phyloP scores from a whole-genome alignment of 2,888 invertebrate genomes.

The Hypsopygia costalis region DNA sequence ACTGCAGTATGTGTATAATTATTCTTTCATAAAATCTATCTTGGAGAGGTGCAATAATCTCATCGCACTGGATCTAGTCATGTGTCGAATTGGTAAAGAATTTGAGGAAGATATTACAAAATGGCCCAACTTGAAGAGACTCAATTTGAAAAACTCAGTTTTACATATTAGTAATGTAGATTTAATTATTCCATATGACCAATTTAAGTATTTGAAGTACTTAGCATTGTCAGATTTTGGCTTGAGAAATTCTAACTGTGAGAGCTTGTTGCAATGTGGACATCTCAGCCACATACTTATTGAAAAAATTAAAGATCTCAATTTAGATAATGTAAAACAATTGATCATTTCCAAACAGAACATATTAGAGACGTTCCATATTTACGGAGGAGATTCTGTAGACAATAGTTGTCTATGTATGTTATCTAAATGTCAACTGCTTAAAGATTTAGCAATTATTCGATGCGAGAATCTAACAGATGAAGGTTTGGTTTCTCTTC shows the following conservation, averaged over 20 bases:
- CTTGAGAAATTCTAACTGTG: slow-evolving; percentile 48
- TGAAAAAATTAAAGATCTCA: slow-evolving; percentile 61
- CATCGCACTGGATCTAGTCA: slow-evolving; percentile 57
- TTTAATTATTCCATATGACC: slow-evolving; percentile 47
- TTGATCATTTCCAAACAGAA: slow-evolving; percentile 49
- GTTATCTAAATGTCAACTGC: slow-evolving; percentile 48
- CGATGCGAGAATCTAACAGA: slow-evolving; percentile 66
- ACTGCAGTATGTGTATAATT: slow-evolving; percentile 62
- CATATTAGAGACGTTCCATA: slow-evolving; percentile 50
- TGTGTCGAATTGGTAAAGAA: slow-evolving; percentile 59
- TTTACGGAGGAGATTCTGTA: slow-evolving; percentile 61
- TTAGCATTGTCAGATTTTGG: slow-evolving; percentile 67
- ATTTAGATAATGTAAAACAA: slow-evolving; percentile 45
- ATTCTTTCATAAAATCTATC: slow-evolving; percentile 46
- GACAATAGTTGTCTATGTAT: slow-evolving; percentile 52
- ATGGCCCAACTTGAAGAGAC: slow-evolving; percentile 55
- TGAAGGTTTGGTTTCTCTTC: slow-evolving; percentile 44
- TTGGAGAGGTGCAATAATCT: slow-evolving; percentile 53
- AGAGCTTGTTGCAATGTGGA: slow-evolving; percentile 48
- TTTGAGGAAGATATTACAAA: slow-evolving; percentile 49
- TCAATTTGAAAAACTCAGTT: slow-evolving; percentile 64
- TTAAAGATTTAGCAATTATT: slow-evolving; percentile 61
- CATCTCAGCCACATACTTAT: slow-evolving; percentile 59
- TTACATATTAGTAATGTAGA: slow-evolving; percentile 37
- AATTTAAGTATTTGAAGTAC: slow-evolving; percentile 49